A percentile compares a stretch with the other conserved stretches of the same genome.
Conservation (phyloP, 2,113 vertebrate genomes). For the Taurulus bubalis region DNA sequence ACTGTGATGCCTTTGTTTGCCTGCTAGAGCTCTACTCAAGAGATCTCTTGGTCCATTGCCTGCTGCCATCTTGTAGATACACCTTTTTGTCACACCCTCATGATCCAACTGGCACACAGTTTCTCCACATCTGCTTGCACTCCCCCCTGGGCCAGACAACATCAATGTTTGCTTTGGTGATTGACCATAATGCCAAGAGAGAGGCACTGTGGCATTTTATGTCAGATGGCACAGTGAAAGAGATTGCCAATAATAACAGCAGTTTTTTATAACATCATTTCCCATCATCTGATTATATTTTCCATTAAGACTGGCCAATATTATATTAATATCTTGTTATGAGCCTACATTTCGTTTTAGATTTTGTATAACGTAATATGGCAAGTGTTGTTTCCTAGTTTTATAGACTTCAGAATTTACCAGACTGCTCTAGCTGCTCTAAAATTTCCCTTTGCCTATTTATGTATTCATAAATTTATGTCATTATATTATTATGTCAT, state of each 20-base stretch:
- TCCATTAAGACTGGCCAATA: no score
- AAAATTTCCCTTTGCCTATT: not conserved
- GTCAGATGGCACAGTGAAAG: slow-evolving; percentile 17
- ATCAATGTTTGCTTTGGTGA: slow-evolving; percentile 52
- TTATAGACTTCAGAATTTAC: not conserved
- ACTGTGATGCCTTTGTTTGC: slow-evolving; percentile 12
- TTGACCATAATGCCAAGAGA: slow-evolving; percentile 37
- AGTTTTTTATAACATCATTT: not conserved
- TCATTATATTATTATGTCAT: no score
- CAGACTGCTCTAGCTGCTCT: not conserved
- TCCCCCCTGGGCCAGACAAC: slow-evolving; percentile 47
- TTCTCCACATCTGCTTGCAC: slow-evolving; percentile 48
- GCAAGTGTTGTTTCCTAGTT: not conserved
- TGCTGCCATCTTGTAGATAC: slow-evolving; percentile 45
- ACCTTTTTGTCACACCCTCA: slow-evolving; percentile 52
- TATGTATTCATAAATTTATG: no score
- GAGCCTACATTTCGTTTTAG: not conserved
- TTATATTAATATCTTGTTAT: not conserved
- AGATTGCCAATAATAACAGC: not conserved
- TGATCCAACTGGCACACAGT: slow-evolving; percentile 48
- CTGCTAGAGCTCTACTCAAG: slow-evolving; percentile 21
- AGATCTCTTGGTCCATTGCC: slow-evolving; percentile 49
- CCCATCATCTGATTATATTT: not conserved
- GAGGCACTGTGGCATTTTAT: slow-evolving; percentile 39
- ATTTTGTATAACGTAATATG: not conserved